A percentile compares a stretch with the other conserved stretches of the same genome.
These are phyloP conservation scores for Nebria brevicollis DNA, from an alignment of 2,888 invertebrate genomes.

Conservation along the genomic window DNA sequence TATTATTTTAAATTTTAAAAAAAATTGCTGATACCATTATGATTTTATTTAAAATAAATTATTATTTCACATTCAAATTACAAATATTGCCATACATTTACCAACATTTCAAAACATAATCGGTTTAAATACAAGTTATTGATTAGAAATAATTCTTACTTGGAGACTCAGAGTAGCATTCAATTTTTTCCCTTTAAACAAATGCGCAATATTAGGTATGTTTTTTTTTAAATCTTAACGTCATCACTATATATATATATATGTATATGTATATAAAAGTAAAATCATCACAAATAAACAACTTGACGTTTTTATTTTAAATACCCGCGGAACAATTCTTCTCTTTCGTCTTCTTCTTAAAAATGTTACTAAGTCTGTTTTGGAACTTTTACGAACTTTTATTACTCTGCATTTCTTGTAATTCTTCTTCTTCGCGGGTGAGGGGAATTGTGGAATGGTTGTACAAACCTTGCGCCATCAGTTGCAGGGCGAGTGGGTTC, in stretches of 20 bases:
- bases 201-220: no score
- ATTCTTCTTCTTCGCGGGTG: slow-evolving; percentile 82
- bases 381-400: slow-evolving; percentile 48
- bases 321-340: neutral
- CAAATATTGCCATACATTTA: no score
- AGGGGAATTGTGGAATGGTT: slow-evolving; percentile 86
- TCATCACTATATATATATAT: neutral
- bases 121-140: no score
- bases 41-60: neutral
- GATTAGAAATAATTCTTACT: no score
- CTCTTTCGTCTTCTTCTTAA: neutral
- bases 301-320: neutral
- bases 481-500: slow-evolving; percentile 86
- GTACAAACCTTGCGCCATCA: slow-evolving; percentile 95
- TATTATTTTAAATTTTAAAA: neutral
- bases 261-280: neutral
- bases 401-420: slow-evolving; percentile 66
- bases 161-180: no score
- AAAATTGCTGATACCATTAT: neutral
- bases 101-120: no score
- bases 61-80: no score
- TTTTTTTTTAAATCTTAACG: no score
- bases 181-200: no score
- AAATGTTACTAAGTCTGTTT: slow-evolving; percentile 4
- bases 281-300: neutral